Percentiles rank a stretch among this genome's conserved stretches.
These are phyloP conservation scores for Pedionomus torquatus DNA, from an alignment of 2,113 vertebrate genomes.

Conservation along the genomic window DNA sequence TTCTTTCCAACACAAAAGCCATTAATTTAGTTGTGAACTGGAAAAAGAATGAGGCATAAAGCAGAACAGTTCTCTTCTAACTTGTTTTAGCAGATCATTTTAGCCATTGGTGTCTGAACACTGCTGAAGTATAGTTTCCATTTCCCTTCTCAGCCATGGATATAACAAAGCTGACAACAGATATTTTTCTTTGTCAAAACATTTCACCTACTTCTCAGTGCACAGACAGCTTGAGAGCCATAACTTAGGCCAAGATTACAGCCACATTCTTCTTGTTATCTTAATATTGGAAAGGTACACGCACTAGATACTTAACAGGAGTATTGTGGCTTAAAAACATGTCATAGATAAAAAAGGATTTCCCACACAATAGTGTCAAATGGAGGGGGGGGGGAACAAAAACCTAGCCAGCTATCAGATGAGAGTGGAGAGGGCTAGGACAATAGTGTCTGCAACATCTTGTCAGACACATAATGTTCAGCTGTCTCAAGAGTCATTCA, in stretches of 20 bases:
- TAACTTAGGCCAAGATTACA: constrained; percentile 12
- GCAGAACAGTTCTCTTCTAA: background rate
- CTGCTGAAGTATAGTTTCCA: constrained; percentile 44
- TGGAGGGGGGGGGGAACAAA: background rate
- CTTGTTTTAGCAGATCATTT: constrained; percentile 39
- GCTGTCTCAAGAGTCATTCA: background rate
- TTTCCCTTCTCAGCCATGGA: constrained; percentile 50
- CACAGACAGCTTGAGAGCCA: constrained; percentile 41
- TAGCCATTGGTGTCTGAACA: background rate
- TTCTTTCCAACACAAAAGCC: background rate
- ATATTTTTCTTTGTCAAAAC: constrained; percentile 74
- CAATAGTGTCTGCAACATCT: background rate
- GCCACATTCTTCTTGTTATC: constrained; percentile 54
- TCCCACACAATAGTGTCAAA: constrained; percentile 5
- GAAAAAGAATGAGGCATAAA: constrained; percentile 26
- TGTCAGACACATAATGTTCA: background rate
- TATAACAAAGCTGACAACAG: constrained; percentile 69
- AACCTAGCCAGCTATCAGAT: background rate
- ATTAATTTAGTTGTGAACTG: constrained; percentile 28
- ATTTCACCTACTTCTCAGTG: constrained; percentile 61
- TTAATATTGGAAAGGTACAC: constrained; percentile 38
- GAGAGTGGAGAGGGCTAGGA: background rate
- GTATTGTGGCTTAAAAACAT: background rate
- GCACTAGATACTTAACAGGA: background rate
- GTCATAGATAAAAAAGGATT: constrained; percentile 19